Evolutionary conservation across 2,113 vertebrate genomes (phyloP), one percentile per base, ranked within the genome.

Genomic region (Narcine bancroftii): DNA sequence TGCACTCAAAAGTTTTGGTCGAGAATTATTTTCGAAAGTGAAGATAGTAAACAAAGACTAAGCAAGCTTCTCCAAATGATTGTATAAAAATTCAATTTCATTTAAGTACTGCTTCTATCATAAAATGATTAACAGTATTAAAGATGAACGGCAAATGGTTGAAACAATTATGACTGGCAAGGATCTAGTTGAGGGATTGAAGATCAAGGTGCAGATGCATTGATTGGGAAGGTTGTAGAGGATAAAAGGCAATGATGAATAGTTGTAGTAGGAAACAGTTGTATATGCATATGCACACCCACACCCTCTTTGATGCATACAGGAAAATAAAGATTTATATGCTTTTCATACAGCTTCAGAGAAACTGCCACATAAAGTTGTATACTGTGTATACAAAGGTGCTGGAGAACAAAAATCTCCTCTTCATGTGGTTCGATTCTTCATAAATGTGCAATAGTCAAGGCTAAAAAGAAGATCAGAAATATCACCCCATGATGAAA

Each of bases 371-470:
- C 24, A 24, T 26, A 79, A 79, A 79, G 11, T 42, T 24, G 45
- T 79, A 79, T 26, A 53, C 10, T 56, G 79, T 53, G 29, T 33
- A 83, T 26, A 47, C 50, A 50, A 26, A 83, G 47, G 50, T 83
- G 50, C 50, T 53, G 79, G 79, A 11, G 50, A 83, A 83, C 47
- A 83, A 56, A 83, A 10, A 83, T 56, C 50, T 47, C 29, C 79
- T 83, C 10, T 83, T 83, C 79, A 53, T 83, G 47, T 15, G 47
- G 79, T 5, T 56, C 26, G 10, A 83, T 83, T 45, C 79, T 83
- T 83, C 47, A 83, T 53, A 53, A 53, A 83, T 53, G 79, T 83
- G 79, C 47, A 83, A 83, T 83, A 53, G 79, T 83, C 79, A 83
- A 83, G 79, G 79, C 79, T 26, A 83, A 83, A 45, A 56, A 56